Evolutionary conservation across 2,113 vertebrate genomes (phyloP).

Genomic region (Pelodiscus sinensis): DNA sequence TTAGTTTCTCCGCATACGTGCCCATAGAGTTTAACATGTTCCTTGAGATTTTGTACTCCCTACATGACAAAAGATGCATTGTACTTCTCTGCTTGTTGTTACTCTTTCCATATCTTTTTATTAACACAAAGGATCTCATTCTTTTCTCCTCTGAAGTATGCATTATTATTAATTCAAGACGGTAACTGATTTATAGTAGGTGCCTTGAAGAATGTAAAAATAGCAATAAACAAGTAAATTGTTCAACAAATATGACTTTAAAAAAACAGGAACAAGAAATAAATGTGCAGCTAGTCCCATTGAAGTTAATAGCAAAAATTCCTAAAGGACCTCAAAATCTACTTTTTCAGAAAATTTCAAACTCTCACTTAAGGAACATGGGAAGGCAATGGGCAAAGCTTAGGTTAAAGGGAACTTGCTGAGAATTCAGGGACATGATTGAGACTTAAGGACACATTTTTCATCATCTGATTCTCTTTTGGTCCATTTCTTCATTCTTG

Average conservation of each 20-base stretch:
- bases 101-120: background rate
- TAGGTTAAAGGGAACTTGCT: background rate
- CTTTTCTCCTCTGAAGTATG: background rate
- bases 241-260: background rate
- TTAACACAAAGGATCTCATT: background rate
- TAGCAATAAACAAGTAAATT: background rate
- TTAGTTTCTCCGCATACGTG: background rate
- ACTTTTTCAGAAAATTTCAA: background rate
- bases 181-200: background rate
- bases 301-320: background rate
- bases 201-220: background rate
- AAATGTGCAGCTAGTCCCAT: background rate
- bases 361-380: background rate
- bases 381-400: background rate
- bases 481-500: background rate
- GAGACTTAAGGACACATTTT: background rate
- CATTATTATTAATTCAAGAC: background rate
- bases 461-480: background rate
- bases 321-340: background rate
- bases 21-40: background rate
- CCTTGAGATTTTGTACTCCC: background rate
- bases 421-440: background rate
- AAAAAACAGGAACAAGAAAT: background rate
- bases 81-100: background rate
- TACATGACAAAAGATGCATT: background rate